Base-by-base conservation (phyloP, 2,113 vertebrate genomes). In the Vidua chalybeata region DNA sequence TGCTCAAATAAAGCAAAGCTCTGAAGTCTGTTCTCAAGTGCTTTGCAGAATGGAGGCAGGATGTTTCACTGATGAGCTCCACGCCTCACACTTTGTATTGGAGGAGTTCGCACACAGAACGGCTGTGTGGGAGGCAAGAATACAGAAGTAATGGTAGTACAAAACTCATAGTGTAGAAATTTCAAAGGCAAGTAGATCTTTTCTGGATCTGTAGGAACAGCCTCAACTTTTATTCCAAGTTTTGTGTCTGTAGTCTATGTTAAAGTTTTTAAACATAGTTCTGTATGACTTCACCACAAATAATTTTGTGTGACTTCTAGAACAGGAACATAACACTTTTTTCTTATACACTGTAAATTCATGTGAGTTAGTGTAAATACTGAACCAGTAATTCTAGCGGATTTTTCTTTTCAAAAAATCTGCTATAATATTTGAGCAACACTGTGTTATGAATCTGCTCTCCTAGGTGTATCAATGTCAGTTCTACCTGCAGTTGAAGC, bases 1-100 rank as follows among this genome's bases (percentile, higher is more conserved):
- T 43, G 68, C 76, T 94, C 68, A 89, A 93, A 83, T 86, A 94
- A 88, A 95, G 79, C 83, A 93, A 51, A 93, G 85, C 90, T 88
- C 73, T 0, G 0, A 92, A 89, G 76, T 82, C 87, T 74, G 45
- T 90, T 92, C 52, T 90, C 69, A 90, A 94, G 63, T 88, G 64
- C 74, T 87, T 73, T 91, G 75, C 51, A 66, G 82, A 91, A 80
- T 24, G 56, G 64, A 77, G 62, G 52, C 76, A 41, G 76, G 56
- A 61, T 78, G 45, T 82, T 96, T 83, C 68, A 46, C 56, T 41
- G 64, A 52, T 48, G 73, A 83, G 30, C 54, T 62, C 35, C 33
- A 4, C 2, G 26, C 72, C 63, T 33, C 31, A 43, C 58, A 15
- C 1, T 0, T 33, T 73, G 67, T 66, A 22, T 21, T 37, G 54